These are phyloP conservation scores for Cancer borealis DNA, from an alignment of 2,888 invertebrate species.

Conservation along the genomic window DNA sequence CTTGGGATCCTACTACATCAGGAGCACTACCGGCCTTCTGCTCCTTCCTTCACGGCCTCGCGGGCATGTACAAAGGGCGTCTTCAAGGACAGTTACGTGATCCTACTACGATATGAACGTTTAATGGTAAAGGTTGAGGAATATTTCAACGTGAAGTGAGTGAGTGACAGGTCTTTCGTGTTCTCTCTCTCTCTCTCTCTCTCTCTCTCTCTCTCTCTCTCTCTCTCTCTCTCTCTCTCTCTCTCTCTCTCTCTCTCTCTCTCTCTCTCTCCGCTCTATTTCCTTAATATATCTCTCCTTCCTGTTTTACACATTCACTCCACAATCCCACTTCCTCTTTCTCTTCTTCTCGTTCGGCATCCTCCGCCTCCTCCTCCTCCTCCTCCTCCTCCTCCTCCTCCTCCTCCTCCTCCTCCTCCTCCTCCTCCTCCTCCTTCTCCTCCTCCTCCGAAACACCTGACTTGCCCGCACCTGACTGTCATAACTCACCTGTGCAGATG, in stretches of 20 bases:
- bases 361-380: neutral
- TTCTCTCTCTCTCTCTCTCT: too few species aligned
- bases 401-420: neutral
- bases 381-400: slow-evolving; percentile 6
- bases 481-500: neutral
- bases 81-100: too few species aligned
- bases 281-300: neutral
- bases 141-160: too few species aligned
- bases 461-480: neutral
- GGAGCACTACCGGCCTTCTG: neutral
- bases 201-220: too few species aligned
- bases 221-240: too few species aligned
- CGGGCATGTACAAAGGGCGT: neutral
- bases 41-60: neutral
- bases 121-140: too few species aligned
- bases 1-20: neutral
- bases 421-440: too few species aligned
- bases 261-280: too few species aligned
- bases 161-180: too few species aligned
- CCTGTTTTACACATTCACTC: neutral
- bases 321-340: neutral
- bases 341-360: neutral
- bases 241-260: too few species aligned
- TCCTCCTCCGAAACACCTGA: too few species aligned
- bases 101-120: too few species aligned